These are phyloP conservation scores for Alcedo atthis DNA, from an alignment of 2,797 vertebrate species.

Conservation along the genomic window DNA sequence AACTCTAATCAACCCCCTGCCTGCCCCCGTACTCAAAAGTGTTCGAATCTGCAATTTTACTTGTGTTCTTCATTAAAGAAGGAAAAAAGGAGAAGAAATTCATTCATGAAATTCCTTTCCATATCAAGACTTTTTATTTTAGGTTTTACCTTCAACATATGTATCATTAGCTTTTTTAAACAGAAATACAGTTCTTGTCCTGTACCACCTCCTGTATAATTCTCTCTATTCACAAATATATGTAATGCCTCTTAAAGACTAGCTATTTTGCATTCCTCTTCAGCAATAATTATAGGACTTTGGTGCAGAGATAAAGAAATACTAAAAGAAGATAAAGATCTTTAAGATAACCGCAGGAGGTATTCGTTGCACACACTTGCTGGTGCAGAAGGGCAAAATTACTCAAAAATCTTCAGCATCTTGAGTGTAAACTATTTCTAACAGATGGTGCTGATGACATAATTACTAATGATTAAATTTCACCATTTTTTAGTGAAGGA, in stretches of 20 bases:
- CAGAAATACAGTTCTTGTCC: neutral
- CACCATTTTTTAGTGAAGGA: conserved; percentile 46
- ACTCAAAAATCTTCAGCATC: conserved; percentile 65
- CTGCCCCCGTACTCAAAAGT: conserved; percentile 48
- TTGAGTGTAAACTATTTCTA: conserved; percentile 59
- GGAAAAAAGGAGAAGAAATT: conserved; percentile 38
- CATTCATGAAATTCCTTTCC: conserved; percentile 49
- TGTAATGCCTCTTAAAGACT: neutral
- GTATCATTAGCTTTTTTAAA: neutral
- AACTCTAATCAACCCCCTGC: conserved; percentile 69
- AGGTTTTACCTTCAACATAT: neutral
- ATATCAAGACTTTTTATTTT: conserved; percentile 3
- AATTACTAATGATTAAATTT: conserved; percentile 66
- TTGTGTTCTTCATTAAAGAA: conserved; percentile 47
- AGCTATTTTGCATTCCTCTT: neutral
- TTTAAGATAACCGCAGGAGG: conserved; percentile 46
- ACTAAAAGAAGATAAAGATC: conserved; percentile 47
- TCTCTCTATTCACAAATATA: neutral
- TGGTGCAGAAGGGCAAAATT: conserved; percentile 65
- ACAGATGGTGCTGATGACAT: conserved; percentile 64
- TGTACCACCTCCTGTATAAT: neutral
- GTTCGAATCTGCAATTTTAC: conserved; percentile 58
- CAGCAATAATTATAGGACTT: neutral
- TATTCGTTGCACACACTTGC: conserved; percentile 40
- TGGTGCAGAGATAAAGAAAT: neutral